Conservation (phyloP, 1,140 invertebrate species). For the Chelonus insularis region DNA sequence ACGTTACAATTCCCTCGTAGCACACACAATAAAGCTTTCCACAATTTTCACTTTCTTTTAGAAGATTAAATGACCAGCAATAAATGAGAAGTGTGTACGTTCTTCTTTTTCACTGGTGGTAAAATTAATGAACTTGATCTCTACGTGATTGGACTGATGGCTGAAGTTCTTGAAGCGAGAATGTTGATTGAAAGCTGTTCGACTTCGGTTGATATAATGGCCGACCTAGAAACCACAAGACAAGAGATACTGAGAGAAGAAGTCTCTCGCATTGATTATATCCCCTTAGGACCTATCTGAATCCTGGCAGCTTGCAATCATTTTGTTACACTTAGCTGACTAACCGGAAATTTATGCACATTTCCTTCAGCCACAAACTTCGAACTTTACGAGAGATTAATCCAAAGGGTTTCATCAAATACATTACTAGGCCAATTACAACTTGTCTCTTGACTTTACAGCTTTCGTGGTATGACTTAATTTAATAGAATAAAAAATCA, state of each 20-base stretch:
- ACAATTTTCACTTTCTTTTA: slow-evolving; percentile 36
- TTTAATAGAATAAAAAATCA: too few relatives aligned
- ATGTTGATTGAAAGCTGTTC: slow-evolving; percentile 30
- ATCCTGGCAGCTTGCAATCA: background rate
- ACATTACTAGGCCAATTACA: background rate
- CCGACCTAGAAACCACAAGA: background rate
- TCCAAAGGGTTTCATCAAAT: slow-evolving; percentile 6
- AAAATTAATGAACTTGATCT: slow-evolving; percentile 36
- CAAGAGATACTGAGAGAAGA: background rate
- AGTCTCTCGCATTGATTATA: background rate
- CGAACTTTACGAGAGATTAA: slow-evolving; percentile 1
- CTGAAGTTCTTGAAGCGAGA: background rate
- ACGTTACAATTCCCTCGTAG: too few relatives aligned
- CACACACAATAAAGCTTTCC: slow-evolving; percentile 30
- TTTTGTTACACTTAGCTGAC: background rate
- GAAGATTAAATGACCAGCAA: slow-evolving; percentile 22
- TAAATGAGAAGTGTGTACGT: background rate
- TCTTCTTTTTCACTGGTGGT: slow-evolving; percentile 27
- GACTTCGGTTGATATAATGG: background rate
- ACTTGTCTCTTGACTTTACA: background rate
- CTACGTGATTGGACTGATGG: slow-evolving; percentile 39
- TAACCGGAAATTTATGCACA: slow-evolving; percentile 7
- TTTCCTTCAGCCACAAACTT: background rate
- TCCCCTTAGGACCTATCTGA: background rate
- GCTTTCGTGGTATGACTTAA: background rate